A percentile compares a stretch with the other conserved stretches of the same genome.
These are phyloP conservation scores for Alethe castanea DNA, from an alignment of 2,113 vertebrate species.

Conservation along the genomic window DNA sequence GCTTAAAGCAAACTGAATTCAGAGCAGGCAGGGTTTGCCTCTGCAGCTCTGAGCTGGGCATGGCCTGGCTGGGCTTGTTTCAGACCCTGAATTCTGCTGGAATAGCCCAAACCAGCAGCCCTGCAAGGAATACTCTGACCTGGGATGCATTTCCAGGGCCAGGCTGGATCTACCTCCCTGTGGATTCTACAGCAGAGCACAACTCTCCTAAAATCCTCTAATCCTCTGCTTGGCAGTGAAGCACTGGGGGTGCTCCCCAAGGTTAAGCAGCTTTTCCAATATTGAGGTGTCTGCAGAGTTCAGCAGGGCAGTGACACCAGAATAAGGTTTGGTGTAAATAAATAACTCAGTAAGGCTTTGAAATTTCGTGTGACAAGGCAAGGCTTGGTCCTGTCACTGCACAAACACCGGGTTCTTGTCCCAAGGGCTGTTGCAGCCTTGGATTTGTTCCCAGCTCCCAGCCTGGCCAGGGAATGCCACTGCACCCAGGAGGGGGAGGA, in stretches of 20 bases:
- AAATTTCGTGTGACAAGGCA: background rate
- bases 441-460: background rate
- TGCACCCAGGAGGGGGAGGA: background rate
- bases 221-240: background rate
- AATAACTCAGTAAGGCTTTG: background rate
- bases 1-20: background rate
- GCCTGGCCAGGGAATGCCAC: background rate
- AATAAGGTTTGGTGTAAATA: background rate
- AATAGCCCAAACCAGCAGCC: background rate
- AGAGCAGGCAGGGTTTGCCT: background rate
- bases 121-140: background rate
- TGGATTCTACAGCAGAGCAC: fast-evolving
- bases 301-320: background rate
- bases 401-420: background rate
- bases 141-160: background rate
- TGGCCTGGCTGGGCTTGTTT: background rate
- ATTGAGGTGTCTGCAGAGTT: background rate
- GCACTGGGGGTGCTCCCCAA: background rate
- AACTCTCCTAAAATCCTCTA: background rate
- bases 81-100: background rate
- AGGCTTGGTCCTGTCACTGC: background rate
- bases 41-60: background rate
- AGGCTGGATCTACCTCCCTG: background rate
- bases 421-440: background rate
- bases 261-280: background rate